Evolutionary conservation across 1,140 invertebrate genomes (phyloP), one percentile per base, ranked within the genome.

Genomic region (Agraylea sexmaculata): DNA sequence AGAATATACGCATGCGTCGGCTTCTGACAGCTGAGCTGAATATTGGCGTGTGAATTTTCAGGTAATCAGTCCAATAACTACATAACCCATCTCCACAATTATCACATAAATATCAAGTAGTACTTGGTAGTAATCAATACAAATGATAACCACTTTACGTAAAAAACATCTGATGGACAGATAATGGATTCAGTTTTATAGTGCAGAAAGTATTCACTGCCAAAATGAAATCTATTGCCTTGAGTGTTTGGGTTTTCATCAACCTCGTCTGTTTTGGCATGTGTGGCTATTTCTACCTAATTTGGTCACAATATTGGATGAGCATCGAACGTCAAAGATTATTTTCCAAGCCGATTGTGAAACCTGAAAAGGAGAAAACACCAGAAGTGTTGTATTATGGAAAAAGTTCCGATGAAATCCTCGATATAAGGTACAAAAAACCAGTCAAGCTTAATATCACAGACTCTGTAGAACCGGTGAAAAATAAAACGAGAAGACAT

Each of bases 301-400:
- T 81, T 28, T 80, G 76, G 76, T 74, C 73, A 0, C 72, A 79
- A 49, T 80, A 79, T 47, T 80, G 76, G 75, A 70, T 70, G 55
- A 70, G 69, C 45, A 62, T 71, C 35, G 66, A 69, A 43, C 65
- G 62, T 43, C 62, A 69, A 42, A 59, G 59, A 46, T 52, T 59
- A 31, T 65, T 63, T 51, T 58, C 51, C 10, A 60, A 62, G 40
- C n/a, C n/a, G n/a, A 60, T 58, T 2, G 52, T 43, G 13, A 55
- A 55, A 17, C 42, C 46, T 10, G 50, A 52, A 23, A 49, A 57
- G 32, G 54, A 58, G 31, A 53, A 4, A 56, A 52, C 38, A 29
- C 51, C 54, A 2, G 57, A 59, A 36, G 54, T 55, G 32, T 53
- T 48, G 19, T 51, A 45, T 31, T 56, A 52, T 13, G 53, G 55